Evolutionary conservation across 2,113 vertebrate genomes (phyloP).

Genomic region (Thamnophis sirtalis): DNA sequence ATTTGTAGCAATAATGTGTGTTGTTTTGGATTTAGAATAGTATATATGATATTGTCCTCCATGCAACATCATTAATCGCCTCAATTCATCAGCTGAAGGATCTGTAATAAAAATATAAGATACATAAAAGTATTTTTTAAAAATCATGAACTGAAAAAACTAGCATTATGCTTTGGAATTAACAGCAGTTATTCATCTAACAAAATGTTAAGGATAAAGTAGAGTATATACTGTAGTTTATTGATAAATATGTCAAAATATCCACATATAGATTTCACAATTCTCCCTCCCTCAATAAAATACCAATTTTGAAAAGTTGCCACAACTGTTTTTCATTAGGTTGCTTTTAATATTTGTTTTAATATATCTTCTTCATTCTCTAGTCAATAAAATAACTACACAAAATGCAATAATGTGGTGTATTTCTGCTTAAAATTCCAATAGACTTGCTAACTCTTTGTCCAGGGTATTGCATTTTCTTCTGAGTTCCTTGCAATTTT

Average conservation of each 20-base stretch:
- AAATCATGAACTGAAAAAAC: background rate
- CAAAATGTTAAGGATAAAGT: background rate
- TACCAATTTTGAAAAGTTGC: background rate
- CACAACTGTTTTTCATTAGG: background rate
- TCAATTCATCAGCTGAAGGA: conserved; percentile 90
- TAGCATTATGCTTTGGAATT: background rate
- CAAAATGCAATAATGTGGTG: background rate
- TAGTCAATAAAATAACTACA: background rate
- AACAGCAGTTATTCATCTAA: background rate
- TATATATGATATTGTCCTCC: conserved; percentile 94
- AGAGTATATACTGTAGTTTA: background rate
- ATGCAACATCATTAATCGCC: conserved; percentile 92
- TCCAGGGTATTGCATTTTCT: background rate
- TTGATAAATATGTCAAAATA: background rate
- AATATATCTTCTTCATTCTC: background rate
- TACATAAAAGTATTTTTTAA: background rate
- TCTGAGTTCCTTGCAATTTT: background rate
- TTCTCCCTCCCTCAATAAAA: background rate
- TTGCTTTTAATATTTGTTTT: background rate
- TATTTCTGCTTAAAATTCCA: background rate
- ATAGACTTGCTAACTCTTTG: background rate
- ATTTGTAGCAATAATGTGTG: conserved; percentile 95
- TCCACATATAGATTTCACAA: background rate
- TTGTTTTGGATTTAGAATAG: conserved; percentile 93
- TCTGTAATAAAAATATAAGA: conserved; percentile 70